Percentiles rank a stretch among this genome's conserved stretches.
Evolutionary conservation across 2,888 invertebrate genomes (phyloP).

Genomic region (Hydropsyche betteni): DNA sequence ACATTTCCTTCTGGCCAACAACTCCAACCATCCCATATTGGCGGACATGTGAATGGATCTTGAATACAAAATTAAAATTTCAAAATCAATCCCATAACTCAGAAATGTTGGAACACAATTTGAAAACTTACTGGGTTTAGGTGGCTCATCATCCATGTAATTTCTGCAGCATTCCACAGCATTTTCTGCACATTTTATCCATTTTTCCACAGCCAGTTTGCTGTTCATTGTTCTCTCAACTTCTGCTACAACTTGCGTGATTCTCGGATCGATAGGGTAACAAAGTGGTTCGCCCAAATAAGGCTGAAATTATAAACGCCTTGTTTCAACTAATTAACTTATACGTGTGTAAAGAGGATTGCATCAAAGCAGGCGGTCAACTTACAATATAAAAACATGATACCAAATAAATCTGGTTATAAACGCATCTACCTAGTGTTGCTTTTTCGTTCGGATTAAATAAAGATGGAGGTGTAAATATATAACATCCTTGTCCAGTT

Average conservation of each 20-base stretch:
- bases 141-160: constrained; percentile 55
- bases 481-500: constrained; percentile 62
- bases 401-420: background rate
- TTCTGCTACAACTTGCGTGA: constrained; percentile 59
- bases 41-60: constrained; percentile 59
- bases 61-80: background rate
- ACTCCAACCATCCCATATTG: constrained; percentile 73
- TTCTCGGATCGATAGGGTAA: constrained; percentile 62
- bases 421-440: background rate
- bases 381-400: constrained; percentile 26
- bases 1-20: constrained; percentile 66
- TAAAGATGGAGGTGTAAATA: constrained; percentile 54
- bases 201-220: constrained; percentile 58
- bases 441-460: constrained; percentile 17
- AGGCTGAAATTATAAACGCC: background rate
- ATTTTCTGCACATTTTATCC: constrained; percentile 61
- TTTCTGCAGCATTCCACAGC: constrained; percentile 62
- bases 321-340: background rate
- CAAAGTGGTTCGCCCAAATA: constrained; percentile 54
- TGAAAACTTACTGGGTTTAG: constrained; percentile 8
- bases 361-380: constrained; percentile 22
- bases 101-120: too few species aligned
- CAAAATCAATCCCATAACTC: too few species aligned
- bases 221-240: constrained; percentile 58
- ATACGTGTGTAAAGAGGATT: background rate